Conservation (phyloP, 2,797 vertebrate species). For the Callimico goeldii region DNA sequence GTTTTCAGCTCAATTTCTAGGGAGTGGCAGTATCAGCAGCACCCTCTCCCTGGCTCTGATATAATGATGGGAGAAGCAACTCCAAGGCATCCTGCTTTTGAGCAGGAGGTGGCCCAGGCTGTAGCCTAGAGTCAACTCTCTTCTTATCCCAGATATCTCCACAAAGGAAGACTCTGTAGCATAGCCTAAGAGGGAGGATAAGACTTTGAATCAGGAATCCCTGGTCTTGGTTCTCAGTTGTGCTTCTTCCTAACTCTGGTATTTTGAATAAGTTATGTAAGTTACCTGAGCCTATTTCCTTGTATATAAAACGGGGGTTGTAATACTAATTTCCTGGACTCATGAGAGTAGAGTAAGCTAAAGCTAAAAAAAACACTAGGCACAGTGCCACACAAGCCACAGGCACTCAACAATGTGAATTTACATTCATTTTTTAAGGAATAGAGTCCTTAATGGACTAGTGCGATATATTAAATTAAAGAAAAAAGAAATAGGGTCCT, state of each 20-base stretch:
- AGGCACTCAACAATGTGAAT: neutral
- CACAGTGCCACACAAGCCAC: neutral
- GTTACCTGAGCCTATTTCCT: constrained; percentile 15
- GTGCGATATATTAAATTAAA: no score
- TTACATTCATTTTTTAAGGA: constrained; percentile 1
- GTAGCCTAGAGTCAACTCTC: neutral
- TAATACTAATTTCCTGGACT: neutral
- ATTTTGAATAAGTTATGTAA: neutral
- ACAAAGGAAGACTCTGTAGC: neutral
- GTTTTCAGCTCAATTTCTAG: neutral
- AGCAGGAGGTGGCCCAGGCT: neutral
- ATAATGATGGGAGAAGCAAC: neutral
- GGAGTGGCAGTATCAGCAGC: neutral
- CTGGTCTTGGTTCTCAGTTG: neutral
- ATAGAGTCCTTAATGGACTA: neutral
- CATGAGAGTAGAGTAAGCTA: constrained; percentile 7
- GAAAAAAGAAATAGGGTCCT: neutral
- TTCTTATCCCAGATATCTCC: neutral
- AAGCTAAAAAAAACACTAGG: constrained; percentile 17
- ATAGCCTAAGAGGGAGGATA: neutral
- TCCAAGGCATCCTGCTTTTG: neutral
- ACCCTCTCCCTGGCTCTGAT: neutral
- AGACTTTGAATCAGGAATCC: neutral
- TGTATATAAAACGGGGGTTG: neutral
- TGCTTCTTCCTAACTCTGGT: neutral